Evolutionary conservation across 2,797 vertebrate genomes (phyloP).

Genomic region (Rhinoraja longicauda): DNA sequence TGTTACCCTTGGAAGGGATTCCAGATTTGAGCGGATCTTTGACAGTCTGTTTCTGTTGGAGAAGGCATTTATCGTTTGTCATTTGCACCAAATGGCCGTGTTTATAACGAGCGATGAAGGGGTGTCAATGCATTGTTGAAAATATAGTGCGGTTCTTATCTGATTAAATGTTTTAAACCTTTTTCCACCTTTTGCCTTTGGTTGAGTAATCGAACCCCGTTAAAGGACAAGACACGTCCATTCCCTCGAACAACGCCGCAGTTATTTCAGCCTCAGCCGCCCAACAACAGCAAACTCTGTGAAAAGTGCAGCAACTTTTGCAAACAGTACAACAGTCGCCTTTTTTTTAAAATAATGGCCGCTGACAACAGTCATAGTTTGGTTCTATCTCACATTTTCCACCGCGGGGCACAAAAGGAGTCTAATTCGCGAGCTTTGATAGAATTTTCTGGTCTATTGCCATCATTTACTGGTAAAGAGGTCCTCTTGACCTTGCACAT

Average conservation of each 20-base stretch:
- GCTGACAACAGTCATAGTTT: constrained; percentile 7
- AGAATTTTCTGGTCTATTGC: constrained; percentile 53
- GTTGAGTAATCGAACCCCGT: not conserved
- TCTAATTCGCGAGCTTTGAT: constrained; percentile 35
- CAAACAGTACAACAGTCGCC: not conserved
- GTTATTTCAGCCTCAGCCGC: not conserved
- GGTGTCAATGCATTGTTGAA: not conserved
- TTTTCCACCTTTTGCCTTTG: not conserved
- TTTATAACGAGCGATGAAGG: not conserved
- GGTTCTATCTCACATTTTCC: constrained; percentile 30
- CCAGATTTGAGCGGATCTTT: not conserved
- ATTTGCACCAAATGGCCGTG: not conserved
- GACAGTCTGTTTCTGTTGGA: not conserved
- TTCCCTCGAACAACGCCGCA: not conserved
- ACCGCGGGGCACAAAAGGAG: constrained; percentile 1
- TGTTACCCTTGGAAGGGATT: not conserved
- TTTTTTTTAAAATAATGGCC: not conserved
- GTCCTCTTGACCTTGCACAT: constrained; percentile 60
- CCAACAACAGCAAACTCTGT: not conserved
- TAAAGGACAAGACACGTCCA: not conserved
- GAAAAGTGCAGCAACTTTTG: not conserved
- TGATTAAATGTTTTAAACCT: not conserved
- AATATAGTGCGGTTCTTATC: not conserved
- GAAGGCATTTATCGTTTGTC: too few relatives aligned
- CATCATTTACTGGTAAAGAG: constrained; percentile 59